Conservation (phyloP, 2,888 invertebrate species). For the Onthophagus sagittarius region DNA sequence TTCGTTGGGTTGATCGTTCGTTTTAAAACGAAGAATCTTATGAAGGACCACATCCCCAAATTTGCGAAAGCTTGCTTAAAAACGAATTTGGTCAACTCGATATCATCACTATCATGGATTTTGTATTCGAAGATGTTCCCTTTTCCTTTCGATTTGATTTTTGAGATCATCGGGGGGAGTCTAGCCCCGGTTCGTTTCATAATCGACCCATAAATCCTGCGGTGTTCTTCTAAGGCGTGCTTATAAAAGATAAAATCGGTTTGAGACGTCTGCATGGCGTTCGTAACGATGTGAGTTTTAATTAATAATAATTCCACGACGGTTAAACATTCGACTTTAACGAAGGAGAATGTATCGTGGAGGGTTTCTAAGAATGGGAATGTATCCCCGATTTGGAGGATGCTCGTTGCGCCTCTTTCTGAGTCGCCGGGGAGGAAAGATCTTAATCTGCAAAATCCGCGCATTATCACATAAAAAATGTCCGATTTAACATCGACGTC, state of each 20-base stretch:
- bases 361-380: slow-evolving; percentile 24
- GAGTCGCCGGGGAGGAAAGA: slow-evolving; percentile 22
- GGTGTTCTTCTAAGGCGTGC: slow-evolving; percentile 17
- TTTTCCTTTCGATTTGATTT: slow-evolving; percentile 13
- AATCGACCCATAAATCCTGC: slow-evolving; percentile 16
- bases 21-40: slow-evolving; percentile 21
- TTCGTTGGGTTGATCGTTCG: slow-evolving; percentile 23
- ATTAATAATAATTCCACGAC: slow-evolving; percentile 21
- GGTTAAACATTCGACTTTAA: slow-evolving; percentile 17
- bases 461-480: slow-evolving; percentile 19
- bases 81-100: slow-evolving; percentile 12
- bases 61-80: slow-evolving; percentile 16
- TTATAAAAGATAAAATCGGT: slow-evolving; percentile 15
- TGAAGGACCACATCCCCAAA: slow-evolving; percentile 21
- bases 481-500: slow-evolving; percentile 19
- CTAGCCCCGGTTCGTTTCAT: slow-evolving; percentile 20
- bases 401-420: slow-evolving; percentile 15
- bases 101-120: slow-evolving; percentile 18
- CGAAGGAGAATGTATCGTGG: slow-evolving; percentile 21
- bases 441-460: slow-evolving; percentile 21
- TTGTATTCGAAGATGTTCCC: slow-evolving; percentile 20
- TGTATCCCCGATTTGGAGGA: slow-evolving; percentile 19
- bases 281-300: slow-evolving; percentile 11
- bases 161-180: slow-evolving; percentile 10
- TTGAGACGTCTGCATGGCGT: slow-evolving; percentile 18